Percentiles rank a stretch among this genome's conserved stretches.
Conservation (phyloP, 2,797 vertebrate species). For the Protosalanx chinensis region DNA sequence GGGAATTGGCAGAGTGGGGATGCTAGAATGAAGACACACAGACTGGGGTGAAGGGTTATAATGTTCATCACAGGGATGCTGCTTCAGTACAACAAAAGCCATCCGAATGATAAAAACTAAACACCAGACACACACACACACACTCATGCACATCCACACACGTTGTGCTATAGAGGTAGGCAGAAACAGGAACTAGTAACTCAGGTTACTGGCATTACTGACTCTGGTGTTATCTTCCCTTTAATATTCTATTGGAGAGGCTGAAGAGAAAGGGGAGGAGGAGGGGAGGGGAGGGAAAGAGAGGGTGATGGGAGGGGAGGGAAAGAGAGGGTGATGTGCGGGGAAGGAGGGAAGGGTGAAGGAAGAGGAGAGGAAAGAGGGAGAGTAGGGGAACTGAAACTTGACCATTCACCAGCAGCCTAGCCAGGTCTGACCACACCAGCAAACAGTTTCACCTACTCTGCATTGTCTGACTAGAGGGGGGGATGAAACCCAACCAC, state of each 20-base stretch:
- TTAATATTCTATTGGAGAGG: conserved; percentile 55
- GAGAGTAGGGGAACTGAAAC: neutral
- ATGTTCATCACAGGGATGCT: neutral
- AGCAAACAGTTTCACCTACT: conserved; percentile 34
- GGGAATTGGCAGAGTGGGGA: neutral
- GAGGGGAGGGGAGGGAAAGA: neutral
- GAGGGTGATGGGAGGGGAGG: too few species aligned
- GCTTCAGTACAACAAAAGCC: neutral
- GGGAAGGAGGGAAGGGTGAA: too few species aligned
- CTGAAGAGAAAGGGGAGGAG: neutral
- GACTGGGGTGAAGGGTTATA: neutral
- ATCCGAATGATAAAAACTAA: neutral
- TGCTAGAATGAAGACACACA: neutral
- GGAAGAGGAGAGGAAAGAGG: neutral
- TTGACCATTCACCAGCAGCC: conserved; percentile 10
- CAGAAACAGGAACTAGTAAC: conserved; percentile 52
- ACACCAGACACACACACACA: neutral
- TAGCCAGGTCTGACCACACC: conserved; percentile 28
- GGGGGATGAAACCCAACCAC: conserved; percentile 33
- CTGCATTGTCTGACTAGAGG: conserved; percentile 27
- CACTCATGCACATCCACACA: neutral
- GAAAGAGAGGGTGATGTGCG: neutral
- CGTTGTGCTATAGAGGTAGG: neutral
- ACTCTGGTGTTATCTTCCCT: conserved; percentile 52
- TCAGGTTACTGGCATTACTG: conserved; percentile 41